Evolutionary conservation across 2,888 invertebrate species (phyloP), one percentile per base, ranked within the genome.

Genomic region (Pomacea canaliculata): DNA sequence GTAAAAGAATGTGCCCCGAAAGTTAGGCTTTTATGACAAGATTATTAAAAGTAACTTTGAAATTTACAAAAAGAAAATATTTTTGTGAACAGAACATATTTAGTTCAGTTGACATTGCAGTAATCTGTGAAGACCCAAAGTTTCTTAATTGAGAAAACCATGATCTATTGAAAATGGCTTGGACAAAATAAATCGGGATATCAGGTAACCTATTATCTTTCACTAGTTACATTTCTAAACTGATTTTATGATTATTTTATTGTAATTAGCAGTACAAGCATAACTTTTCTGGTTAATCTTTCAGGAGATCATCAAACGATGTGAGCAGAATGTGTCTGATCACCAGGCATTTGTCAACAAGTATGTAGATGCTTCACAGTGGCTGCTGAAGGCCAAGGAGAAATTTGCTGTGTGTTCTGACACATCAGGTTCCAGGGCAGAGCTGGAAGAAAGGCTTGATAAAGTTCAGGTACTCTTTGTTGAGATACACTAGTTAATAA

Each of bases 261-360:
- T 51, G 8, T 8, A 10, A 10, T 56, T 56, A 49, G 7, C 68
- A 27, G 48, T 27, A 27, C 37, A 48, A 23, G 68, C 16, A 23
- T 60, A n/a, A 60, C 7, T 7, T n/a, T 60, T 60, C 16, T 60
- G 3, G 7, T n/a, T 60, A 16, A 16, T 63, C 19, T 63, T 63
- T 7, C 80, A 92, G 92, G 97, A 98, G 86, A 92, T 97, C 19
- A 95, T 96, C 56, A 94, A 94, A 77, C 95, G 96, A 83, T 98
- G 97, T 97, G 96, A 96, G 85, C 95, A 96, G 82, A 97, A 97
- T 89, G 97, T 97, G n/a, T 79, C 83, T 1, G 98, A 98, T 92
- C 97, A 98, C 90, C 97, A 97, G 90, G 96, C 96, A 89, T 97
- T 97, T 89, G 96, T 96, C 84, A 94, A 96, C 12, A 92, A 97